Conservation (phyloP, 2,888 invertebrate species). For the Nephrotoma guestfalica region DNA sequence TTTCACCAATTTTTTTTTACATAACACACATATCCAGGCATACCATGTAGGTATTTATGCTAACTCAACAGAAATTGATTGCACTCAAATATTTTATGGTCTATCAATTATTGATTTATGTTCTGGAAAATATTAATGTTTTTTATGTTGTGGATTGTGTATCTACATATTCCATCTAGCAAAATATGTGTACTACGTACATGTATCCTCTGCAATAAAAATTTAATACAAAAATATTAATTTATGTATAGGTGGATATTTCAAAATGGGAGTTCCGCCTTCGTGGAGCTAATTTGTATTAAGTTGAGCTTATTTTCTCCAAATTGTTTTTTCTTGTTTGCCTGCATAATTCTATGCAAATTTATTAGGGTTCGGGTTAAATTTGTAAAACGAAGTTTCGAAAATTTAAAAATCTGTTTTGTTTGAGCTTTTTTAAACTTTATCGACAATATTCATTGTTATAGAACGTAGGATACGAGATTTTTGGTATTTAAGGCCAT, state of each 20-base stretch:
- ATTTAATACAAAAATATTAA: not conserved
- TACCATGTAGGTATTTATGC: not conserved
- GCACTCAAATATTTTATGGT: not conserved
- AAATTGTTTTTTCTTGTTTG: too few relatives aligned
- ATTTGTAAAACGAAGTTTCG: not conserved
- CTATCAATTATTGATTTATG: not conserved
- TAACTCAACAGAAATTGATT: not conserved
- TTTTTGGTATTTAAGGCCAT: not conserved
- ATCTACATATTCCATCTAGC: not conserved
- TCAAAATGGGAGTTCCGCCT: not conserved
- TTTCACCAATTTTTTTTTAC: not conserved
- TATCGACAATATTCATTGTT: not conserved
- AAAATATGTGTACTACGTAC: not conserved
- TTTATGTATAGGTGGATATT: not conserved
- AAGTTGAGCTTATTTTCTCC: not conserved
- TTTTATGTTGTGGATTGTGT: not conserved
- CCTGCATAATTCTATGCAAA: too few relatives aligned
- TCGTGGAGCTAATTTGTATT: not conserved
- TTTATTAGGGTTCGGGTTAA: not conserved
- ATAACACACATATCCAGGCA: not conserved
- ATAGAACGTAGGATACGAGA: not conserved
- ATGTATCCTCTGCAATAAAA: too few relatives aligned
- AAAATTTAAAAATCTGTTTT: not conserved
- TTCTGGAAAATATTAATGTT: not conserved
- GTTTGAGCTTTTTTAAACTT: not conserved